Conservation (phyloP, 1,140 invertebrate genomes). For the Drosophila orena region DNA sequence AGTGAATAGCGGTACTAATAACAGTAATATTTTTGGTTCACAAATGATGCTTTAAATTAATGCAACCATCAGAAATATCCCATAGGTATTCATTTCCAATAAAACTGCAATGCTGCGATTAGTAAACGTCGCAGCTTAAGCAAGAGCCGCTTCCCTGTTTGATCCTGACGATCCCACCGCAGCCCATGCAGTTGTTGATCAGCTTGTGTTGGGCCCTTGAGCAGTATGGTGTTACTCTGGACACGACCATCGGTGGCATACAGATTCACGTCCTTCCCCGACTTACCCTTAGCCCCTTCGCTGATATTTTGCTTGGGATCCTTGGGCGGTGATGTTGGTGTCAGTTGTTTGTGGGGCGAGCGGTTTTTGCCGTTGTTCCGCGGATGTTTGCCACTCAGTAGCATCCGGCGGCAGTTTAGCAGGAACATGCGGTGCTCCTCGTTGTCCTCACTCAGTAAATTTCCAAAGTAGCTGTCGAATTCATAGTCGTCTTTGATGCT, state of each 20-base stretch:
- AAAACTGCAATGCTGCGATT: not conserved
- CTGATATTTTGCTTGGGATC: not conserved
- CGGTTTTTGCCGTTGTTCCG: conserved; percentile 63
- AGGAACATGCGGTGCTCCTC: conserved; percentile 88
- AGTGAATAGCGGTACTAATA: not conserved
- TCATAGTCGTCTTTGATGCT: conserved; percentile 88
- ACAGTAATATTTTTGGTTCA: not conserved
- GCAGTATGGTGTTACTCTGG: conserved; percentile 87
- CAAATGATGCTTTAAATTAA: not conserved
- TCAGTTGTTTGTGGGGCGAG: conserved; percentile 20
- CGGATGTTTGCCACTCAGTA: conserved; percentile 85
- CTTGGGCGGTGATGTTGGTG: conserved; percentile 7
- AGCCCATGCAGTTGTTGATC: conserved; percentile 96
- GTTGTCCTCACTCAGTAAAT: conserved; percentile 88
- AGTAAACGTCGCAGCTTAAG: conserved; percentile 91
- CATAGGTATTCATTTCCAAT: not conserved
- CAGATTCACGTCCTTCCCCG: conserved; percentile 91
- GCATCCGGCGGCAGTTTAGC: conserved; percentile 87
- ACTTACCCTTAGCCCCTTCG: conserved; percentile 87
- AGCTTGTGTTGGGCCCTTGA: conserved; percentile 94
- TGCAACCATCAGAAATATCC: not conserved
- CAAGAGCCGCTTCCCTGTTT: conserved; percentile 97
- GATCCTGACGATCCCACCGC: conserved; percentile 96
- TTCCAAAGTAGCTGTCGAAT: conserved; percentile 89
- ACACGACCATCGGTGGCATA: conserved; percentile 90